Evolutionary conservation across 2,888 invertebrate species (phyloP), one percentile per base, ranked within the genome.

Genomic region (Drosophila greeni): DNA sequence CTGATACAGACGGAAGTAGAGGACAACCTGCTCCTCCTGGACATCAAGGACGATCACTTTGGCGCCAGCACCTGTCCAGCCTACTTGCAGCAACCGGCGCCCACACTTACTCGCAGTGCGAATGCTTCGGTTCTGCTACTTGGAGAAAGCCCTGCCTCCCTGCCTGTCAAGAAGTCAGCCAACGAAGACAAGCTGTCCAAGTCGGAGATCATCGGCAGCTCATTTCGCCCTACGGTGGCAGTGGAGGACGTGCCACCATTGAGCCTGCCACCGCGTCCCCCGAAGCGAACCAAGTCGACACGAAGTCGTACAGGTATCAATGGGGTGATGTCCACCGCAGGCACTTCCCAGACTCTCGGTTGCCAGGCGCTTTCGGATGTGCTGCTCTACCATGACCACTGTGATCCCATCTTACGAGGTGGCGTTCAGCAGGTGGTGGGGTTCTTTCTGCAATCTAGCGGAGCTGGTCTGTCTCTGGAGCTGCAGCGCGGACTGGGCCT

Each of bases 1-100:
- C 34, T 72, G 5, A 39, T 72, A 12, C 66, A 62, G 7, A 23
- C 66, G 0, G 54, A n/a, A 4, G 33, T 37, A 6, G 43, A 42
- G 89, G 66, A 0, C 88, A 1, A 90, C 51, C 74, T 80, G 58
- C 67, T 75, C 5, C 69, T 85, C 79, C 87, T 92, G 51, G 92
- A 92, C 74, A 92, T 92, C 85, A 92, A 92, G 75, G 92, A 92
- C 70, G 92, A 92, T 76, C 92, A 92, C 82, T 92, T 92, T 71
- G 92, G 92, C 0, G 91, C 91, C 74, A 86, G 87, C 61, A 86
- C 86, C 8, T 86, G 84, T n/a, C 84, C 85, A 37, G 66, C 33
- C 2, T 85, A 82, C 70, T 75, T 85, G 65, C 82, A 84, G 52
- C 75, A 75, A n/a, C 1, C 42, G 0, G 72, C 82, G 40, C 84